phyloP scores from a whole-genome alignment of 2,113 vertebrate genomes.

The Anhinga anhinga region DNA sequence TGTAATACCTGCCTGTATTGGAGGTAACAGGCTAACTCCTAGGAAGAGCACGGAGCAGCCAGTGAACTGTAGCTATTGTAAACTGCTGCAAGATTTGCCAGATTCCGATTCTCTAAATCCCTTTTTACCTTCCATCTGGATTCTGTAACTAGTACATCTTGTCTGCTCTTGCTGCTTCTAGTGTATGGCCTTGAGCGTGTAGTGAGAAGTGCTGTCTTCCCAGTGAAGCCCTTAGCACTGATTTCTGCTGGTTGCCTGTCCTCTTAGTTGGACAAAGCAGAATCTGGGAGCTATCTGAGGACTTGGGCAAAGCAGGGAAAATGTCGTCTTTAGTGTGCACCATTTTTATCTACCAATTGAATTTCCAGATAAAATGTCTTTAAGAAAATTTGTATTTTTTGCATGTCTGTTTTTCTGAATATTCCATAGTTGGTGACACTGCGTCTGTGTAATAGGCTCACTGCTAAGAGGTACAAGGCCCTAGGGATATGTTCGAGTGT shows the following conservation, averaged over 20 bases:
- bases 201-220: no score
- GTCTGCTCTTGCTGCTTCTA: neutral
- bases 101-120: neutral
- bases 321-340: rapidly evolving
- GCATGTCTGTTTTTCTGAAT: neutral
- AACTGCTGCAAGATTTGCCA: neutral
- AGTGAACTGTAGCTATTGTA: neutral
- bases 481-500: rapidly evolving
- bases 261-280: neutral
- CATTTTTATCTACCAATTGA: neutral
- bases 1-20: neutral
- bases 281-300: rapidly evolving
- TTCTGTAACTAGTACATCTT: neutral
- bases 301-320: neutral
- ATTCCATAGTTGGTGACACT: rapidly evolving
- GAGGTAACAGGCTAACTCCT: neutral
- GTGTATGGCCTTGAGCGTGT: rapidly evolving
- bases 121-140: neutral
- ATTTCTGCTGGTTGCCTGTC: rapidly evolving
- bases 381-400: neutral
- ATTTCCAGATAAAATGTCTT: neutral
- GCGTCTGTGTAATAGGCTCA: neutral
- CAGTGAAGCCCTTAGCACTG: no score
- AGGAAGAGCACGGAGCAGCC: rapidly evolving
- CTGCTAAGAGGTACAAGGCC: neutral